These are phyloP conservation scores for Ephestia elutella DNA, from an alignment of 1,140 invertebrate genomes.

Conservation along the genomic window DNA sequence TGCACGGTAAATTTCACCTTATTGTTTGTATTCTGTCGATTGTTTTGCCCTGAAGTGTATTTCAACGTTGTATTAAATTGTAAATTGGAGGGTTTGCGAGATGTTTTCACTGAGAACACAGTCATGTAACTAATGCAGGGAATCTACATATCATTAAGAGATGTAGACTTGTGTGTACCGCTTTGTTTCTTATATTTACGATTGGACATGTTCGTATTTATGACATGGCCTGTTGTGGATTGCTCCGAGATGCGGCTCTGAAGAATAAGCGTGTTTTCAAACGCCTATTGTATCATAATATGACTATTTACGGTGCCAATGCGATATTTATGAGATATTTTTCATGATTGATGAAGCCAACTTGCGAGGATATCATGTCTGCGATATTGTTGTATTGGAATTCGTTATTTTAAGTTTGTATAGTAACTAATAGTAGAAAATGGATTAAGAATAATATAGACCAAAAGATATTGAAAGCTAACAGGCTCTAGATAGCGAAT, in stretches of 20 bases:
- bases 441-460: no score
- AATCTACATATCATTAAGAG: slow-evolving; percentile 75
- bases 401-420: neutral
- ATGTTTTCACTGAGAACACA: slow-evolving; percentile 70
- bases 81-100: slow-evolving; percentile 43
- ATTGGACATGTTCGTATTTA: slow-evolving; percentile 61
- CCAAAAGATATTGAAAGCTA: no score
- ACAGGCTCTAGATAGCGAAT: no score
- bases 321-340: slow-evolving; percentile 7
- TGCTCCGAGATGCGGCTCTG: slow-evolving; percentile 40
- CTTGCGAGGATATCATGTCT: neutral
- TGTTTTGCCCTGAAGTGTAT: slow-evolving; percentile 24
- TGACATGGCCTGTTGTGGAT: slow-evolving; percentile 49
- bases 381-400: neutral
- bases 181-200: slow-evolving; percentile 71
- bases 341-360: slow-evolving; percentile 1
- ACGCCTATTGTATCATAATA: slow-evolving; percentile 57
- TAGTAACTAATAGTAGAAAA: no score
- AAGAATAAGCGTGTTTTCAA: slow-evolving; percentile 49
- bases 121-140: slow-evolving; percentile 72
- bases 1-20: slow-evolving; percentile 23
- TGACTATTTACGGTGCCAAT: slow-evolving; percentile 14
- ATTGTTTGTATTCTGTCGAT: neutral
- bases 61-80: slow-evolving; percentile 19
- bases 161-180: slow-evolving; percentile 69